Conservation (phyloP, 2,113 vertebrate species). For the Eulemur rufifrons region DNA sequence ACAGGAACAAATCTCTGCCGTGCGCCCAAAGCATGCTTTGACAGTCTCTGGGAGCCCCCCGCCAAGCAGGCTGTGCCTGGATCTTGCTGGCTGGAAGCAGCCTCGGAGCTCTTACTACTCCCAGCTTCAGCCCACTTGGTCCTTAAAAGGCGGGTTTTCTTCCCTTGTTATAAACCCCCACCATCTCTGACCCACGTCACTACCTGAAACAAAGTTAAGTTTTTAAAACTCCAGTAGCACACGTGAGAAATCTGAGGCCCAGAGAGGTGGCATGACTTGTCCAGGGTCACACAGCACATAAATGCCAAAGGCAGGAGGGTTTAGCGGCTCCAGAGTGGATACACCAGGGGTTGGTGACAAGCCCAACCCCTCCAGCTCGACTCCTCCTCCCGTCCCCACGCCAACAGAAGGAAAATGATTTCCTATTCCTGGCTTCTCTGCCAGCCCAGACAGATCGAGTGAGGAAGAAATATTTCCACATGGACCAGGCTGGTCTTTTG, state of each 20-base stretch:
- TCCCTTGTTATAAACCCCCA: neutral
- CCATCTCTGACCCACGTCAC: neutral
- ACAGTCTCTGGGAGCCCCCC: neutral
- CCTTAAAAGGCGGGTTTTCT: neutral
- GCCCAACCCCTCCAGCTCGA: neutral
- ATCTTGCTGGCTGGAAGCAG: neutral
- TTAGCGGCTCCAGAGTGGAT: neutral
- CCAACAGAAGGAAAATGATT: conserved; percentile 6
- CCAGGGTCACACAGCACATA: neutral
- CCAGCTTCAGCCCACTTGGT: neutral
- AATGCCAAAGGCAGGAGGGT: neutral
- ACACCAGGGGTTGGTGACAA: neutral
- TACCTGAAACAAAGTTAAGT: neutral
- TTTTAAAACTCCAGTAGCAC: neutral
- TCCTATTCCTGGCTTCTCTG: neutral
- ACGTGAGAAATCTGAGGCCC: neutral
- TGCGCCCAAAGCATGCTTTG: neutral
- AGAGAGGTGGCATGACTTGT: neutral
- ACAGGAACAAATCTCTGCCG: neutral
- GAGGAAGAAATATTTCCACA: neutral
- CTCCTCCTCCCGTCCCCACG: neutral
- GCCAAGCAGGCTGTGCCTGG: no score
- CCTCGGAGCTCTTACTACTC: fast-evolving
- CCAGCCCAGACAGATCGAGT: neutral
- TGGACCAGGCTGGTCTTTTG: neutral